phyloP scores from a whole-genome alignment of 2,888 invertebrate species.

The Chouioia cunea region DNA sequence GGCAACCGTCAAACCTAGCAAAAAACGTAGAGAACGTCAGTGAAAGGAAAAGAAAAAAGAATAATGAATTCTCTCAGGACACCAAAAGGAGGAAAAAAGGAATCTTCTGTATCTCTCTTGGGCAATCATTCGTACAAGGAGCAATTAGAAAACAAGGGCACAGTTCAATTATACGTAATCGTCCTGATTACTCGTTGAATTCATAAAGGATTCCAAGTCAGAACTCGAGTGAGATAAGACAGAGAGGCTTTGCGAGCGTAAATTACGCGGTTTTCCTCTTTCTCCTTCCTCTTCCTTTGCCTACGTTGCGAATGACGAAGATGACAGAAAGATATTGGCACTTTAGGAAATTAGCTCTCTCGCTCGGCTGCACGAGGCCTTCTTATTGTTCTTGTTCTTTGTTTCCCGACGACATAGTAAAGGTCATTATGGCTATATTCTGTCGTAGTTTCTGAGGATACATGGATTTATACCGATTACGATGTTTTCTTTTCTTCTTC shows the following conservation, averaged over 20 bases:
- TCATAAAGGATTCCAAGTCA: conserved; percentile 27
- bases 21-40: too few species aligned
- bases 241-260: conserved; percentile 5
- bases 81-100: too few species aligned
- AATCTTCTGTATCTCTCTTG: too few species aligned
- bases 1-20: too few species aligned
- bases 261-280: conserved; percentile 21
- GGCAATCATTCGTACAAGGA: not conserved
- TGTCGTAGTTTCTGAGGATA: too few species aligned
- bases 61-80: too few species aligned
- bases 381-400: conserved; percentile 26
- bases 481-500: too few species aligned
- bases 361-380: too few species aligned
- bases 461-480: too few species aligned
- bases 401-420: not conserved
- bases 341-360: conserved; percentile 26
- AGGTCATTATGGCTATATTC: too few species aligned
- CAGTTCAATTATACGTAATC: conserved; percentile 40
- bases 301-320: conserved; percentile 23
- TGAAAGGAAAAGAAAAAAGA: too few species aligned
- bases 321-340: conserved; percentile 44
- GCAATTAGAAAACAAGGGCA: conserved; percentile 41
- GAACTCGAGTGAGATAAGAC: conserved; percentile 13
- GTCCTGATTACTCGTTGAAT: conserved; percentile 33
- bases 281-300: too few species aligned